These are phyloP conservation scores for Rattus rattus DNA, from an alignment of 2,113 vertebrate genomes.

Conservation along the genomic window DNA sequence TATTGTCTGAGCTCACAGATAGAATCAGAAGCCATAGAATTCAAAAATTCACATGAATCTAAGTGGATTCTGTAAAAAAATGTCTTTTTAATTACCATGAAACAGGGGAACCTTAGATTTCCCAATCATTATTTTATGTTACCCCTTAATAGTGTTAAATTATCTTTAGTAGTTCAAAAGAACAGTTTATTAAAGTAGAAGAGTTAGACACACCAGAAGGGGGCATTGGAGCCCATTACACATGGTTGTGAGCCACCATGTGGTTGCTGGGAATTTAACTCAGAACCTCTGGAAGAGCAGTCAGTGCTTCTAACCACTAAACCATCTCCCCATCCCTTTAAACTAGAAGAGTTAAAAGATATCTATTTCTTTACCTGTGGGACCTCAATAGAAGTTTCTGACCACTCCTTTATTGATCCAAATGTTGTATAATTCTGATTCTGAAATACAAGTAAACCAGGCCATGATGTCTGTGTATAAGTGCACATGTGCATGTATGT, in stretches of 20 bases:
- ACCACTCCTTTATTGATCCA: not conserved
- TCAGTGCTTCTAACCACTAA: too few relatives aligned
- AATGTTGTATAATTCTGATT: not conserved
- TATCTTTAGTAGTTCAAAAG: constrained; percentile 44
- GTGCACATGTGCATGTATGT: not conserved
- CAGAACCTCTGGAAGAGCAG: too few relatives aligned
- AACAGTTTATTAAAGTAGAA: not conserved
- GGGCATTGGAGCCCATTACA: too few relatives aligned
- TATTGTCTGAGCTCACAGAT: not conserved
- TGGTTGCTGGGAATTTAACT: too few relatives aligned
- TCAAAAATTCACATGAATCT: not conserved
- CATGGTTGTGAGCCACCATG: too few relatives aligned
- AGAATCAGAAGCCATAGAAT: constrained; percentile 1
- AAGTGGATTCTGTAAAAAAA: not conserved
- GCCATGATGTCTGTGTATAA: not conserved
- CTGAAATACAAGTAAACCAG: not conserved
- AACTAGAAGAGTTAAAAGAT: not conserved
- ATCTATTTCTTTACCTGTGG: not conserved
- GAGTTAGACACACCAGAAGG: not conserved
- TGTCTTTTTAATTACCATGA: not conserved
- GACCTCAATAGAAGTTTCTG: not conserved
- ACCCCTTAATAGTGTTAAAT: not conserved
- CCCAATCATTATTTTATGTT: not conserved
- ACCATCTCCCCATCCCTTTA: too few relatives aligned
- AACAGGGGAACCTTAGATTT: constrained; percentile 33